phyloP scores from a whole-genome alignment of 1,140 invertebrate genomes.

The Drosophila bifasciata region DNA sequence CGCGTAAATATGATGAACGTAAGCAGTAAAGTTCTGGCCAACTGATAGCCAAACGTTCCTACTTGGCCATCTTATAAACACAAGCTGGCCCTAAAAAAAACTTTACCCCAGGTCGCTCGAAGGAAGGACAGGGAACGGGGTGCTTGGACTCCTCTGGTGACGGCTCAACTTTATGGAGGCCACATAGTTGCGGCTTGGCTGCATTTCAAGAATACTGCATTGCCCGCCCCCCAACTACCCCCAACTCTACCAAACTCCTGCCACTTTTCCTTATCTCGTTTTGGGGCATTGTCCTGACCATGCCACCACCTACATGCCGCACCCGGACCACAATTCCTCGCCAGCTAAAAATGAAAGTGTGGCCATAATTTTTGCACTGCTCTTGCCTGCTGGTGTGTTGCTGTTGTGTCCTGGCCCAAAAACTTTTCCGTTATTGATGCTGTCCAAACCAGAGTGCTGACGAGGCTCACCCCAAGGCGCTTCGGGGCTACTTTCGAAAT shows the following conservation, averaged over 20 bases:
- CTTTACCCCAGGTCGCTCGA: conserved; percentile 18
- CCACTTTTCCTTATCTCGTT: conserved; percentile 48
- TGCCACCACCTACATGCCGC: too few species aligned
- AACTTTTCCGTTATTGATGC: conserved; percentile 55
- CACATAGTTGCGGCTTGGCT: conserved; percentile 63
- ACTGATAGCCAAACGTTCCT: conserved; percentile 67
- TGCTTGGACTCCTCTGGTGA: conserved; percentile 43
- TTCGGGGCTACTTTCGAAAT: conserved; percentile 40
- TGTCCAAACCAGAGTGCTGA: conserved; percentile 33
- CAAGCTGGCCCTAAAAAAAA: conserved; percentile 56
- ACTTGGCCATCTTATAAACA: conserved; percentile 61
- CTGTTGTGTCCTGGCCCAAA: conserved; percentile 38
- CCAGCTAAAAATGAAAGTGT: conserved; percentile 69
- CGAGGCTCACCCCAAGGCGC: conserved; percentile 31
- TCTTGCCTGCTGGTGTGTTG: conserved; percentile 10
- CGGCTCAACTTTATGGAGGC: conserved; percentile 74
- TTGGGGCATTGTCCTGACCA: conserved; percentile 34
- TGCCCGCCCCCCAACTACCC: conserved; percentile 26
- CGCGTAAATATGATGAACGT: conserved; percentile 81
- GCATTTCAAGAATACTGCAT: conserved; percentile 71
- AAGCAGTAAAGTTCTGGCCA: conserved; percentile 80
- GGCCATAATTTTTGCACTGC: conserved; percentile 64
- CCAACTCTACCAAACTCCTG: background rate
- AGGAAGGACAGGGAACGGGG: conserved; percentile 26
- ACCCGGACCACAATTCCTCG: too few species aligned